Percentiles rank a stretch among this genome's conserved stretches.
phyloP scores from a whole-genome alignment of 2,888 invertebrate species.

The Malacosoma neustria region DNA sequence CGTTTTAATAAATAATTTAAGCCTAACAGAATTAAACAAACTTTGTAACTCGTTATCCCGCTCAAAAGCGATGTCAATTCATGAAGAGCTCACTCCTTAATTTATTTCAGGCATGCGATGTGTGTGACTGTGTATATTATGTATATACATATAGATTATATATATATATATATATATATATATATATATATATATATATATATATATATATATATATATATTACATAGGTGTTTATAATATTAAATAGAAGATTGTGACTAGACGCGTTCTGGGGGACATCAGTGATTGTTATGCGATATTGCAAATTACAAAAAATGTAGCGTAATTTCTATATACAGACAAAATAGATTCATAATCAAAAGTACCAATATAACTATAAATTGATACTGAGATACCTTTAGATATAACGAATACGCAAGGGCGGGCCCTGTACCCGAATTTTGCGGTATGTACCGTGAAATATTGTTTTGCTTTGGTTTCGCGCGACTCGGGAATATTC shows the following conservation, averaged over 20 bases:
- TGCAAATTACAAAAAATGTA: conserved; percentile 53
- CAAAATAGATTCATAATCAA: conserved; percentile 78
- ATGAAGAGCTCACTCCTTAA: conserved; percentile 50
- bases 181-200: too few species aligned
- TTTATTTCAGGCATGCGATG: conserved; percentile 50
- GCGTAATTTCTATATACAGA: conserved; percentile 75
- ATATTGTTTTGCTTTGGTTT: neutral
- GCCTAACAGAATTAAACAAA: too few species aligned
- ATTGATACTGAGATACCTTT: conserved; percentile 67
- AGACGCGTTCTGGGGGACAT: conserved; percentile 55
- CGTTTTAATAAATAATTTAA: conserved; percentile 5
- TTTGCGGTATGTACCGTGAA: neutral
- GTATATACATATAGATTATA: too few species aligned
- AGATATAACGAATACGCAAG: conserved; percentile 58
- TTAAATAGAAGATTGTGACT: conserved; percentile 58
- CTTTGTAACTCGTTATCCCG: too few species aligned
- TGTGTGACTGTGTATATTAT: conserved; percentile 42
- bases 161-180: too few species aligned
- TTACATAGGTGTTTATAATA: conserved; percentile 61
- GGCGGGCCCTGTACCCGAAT: conserved; percentile 26
- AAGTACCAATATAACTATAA: conserved; percentile 81
- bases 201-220: conserved; percentile 34
- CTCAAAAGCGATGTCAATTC: conserved; percentile 57
- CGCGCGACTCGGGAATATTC: conserved; percentile 10
- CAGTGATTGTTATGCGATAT: conserved; percentile 48